phyloP scores from a whole-genome alignment of 2,797 vertebrate genomes.

The Natrix natrix region DNA sequence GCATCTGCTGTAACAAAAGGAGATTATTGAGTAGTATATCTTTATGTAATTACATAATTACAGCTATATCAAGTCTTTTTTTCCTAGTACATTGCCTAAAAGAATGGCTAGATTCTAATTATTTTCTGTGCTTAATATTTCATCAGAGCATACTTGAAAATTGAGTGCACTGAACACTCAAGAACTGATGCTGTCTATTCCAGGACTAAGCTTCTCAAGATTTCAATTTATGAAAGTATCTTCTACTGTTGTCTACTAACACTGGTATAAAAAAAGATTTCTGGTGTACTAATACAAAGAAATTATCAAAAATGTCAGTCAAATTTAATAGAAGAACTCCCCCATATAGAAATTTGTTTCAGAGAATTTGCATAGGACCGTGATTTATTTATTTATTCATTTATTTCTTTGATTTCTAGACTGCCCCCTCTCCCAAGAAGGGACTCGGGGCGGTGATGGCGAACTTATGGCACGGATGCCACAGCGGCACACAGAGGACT shows the following conservation, averaged over 20 bases:
- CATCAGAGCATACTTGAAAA: background rate
- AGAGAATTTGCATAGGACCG: background rate
- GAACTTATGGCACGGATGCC: too few species aligned
- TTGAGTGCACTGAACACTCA: background rate
- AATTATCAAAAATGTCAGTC: conserved; percentile 7
- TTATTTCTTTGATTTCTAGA: too few species aligned
- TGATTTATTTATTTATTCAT: too few species aligned
- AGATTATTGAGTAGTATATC: background rate
- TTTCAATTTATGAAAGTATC: conserved; percentile 24
- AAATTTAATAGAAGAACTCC: conserved; percentile 31
- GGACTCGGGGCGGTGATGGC: too few species aligned
- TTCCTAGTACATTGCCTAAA: background rate
- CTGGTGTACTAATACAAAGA: conserved; percentile 23
- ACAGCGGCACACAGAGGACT: too few species aligned
- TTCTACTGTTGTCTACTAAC: background rate
- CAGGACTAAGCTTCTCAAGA: background rate
- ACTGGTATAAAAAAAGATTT: conserved; percentile 27
- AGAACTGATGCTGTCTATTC: background rate
- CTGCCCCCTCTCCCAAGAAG: too few species aligned
- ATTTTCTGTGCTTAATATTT: background rate
- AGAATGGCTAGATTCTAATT: background rate
- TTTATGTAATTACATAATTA: background rate
- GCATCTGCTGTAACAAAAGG: background rate
- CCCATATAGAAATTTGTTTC: conserved; percentile 27
- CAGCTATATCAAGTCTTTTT: background rate